Evolutionary conservation across 2,888 invertebrate species (phyloP).

Genomic region (Chrysotoxum bicinctum): DNA sequence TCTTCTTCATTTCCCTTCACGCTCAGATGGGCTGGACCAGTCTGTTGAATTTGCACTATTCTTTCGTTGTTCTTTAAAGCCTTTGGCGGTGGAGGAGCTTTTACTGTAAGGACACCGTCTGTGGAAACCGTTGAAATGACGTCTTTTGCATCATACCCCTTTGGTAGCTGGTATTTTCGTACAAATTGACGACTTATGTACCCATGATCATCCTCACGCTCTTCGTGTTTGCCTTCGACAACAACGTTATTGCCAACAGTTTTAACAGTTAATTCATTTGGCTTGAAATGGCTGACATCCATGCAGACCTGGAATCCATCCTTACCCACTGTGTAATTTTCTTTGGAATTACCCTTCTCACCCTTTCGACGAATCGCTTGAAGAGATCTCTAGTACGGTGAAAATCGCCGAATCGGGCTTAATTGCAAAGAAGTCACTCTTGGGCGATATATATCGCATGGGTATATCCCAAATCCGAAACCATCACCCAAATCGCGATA

Average conservation of each 20-base stretch:
- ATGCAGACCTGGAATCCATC: slow-evolving; percentile 88
- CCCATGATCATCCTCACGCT: slow-evolving; percentile 88
- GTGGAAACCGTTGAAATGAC: slow-evolving; percentile 89
- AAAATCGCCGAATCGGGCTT: slow-evolving; percentile 85
- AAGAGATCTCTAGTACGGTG: slow-evolving; percentile 87
- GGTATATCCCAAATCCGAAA: slow-evolving; percentile 78
- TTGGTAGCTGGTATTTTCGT: slow-evolving; percentile 88
- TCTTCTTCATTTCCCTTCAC: slow-evolving; percentile 75
- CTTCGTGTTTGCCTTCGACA: slow-evolving; percentile 90
- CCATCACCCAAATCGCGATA: slow-evolving; percentile 76
- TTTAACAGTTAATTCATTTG: slow-evolving; percentile 90
- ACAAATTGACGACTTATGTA: slow-evolving; percentile 89
- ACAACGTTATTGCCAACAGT: slow-evolving; percentile 88
- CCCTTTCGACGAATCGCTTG: slow-evolving; percentile 4
- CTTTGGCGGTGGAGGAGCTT: slow-evolving; percentile 83
- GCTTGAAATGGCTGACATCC: slow-evolving; percentile 89
- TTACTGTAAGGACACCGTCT: slow-evolving; percentile 87
- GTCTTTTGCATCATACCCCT: slow-evolving; percentile 88
- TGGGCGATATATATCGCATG: slow-evolving; percentile 78
- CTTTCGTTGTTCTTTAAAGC: slow-evolving; percentile 75
- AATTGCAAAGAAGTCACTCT: slow-evolving; percentile 73
- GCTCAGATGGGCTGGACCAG: slow-evolving; percentile 83
- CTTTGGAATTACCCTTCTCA: slow-evolving; percentile 86
- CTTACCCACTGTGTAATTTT: slow-evolving; percentile 82
- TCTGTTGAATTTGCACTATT: slow-evolving; percentile 84